Evolutionary conservation across 2,113 vertebrate species (phyloP), one percentile per base, ranked within the genome.

Genomic region (Ctenodactylus gundi): DNA sequence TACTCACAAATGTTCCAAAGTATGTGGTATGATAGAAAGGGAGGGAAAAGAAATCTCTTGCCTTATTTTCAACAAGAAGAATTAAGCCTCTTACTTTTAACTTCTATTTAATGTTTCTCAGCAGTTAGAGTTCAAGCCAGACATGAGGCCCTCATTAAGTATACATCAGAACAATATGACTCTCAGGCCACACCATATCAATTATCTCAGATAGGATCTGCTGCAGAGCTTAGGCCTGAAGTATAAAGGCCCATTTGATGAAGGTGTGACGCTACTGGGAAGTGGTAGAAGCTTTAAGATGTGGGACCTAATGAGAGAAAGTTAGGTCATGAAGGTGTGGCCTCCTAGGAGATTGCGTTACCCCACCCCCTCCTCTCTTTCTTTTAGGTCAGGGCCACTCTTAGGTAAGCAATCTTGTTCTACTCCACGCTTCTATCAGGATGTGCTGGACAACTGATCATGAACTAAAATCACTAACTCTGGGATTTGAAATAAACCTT

Each of bases 81-180:
- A 72, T 58, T 51, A 87, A 62, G 58, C 53, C 58, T 94, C n/a
- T 80, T 58, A 36, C 44, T 88, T 72, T 90, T 55, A 51, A 89
- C 44, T 85, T 1, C 0, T 57, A 18, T 76, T 39, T 65, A 23
- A 70, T 60, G 46, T 85, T 39, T 58, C 53, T 67, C 4, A 44
- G 68, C 34, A 78, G 51, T 60, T 44, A 75, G 36, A 23, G 15
- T 51, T 18, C 44, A n/a, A 72, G 29, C 23, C 3, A 72, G 29
- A 18, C 3, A 18, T 23, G 49, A 77, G n/a, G 20, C 51, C 23
- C 44, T 18, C 20, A 10, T 7, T 21, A 14, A 27, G 39, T 53
- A 36, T 27, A 41, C 31, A 65, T 0, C 1, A 55, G 46, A 76
- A 80, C 3, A n/a, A 23, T 0, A 1, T 6, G 4, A 29, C 36